Evolutionary conservation across 1,140 invertebrate genomes (phyloP), one percentile per base, ranked within the genome.

Genomic region (Drosophila nebulosa): DNA sequence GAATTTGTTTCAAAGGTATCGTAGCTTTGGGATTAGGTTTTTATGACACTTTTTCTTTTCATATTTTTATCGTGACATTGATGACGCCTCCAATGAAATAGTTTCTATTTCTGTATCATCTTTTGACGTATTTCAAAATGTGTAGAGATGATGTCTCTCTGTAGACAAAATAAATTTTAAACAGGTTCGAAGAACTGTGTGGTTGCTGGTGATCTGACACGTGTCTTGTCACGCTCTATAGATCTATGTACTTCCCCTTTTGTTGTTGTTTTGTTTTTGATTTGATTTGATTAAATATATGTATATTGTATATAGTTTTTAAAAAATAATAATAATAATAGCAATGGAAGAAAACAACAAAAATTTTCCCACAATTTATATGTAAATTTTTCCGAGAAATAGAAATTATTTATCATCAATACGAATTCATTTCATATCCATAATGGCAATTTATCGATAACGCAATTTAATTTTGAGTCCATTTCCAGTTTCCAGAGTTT

Each of bases 361-460:
- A 35, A 66, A 72, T 18, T 68, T 85, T 85, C 80, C 76, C 79
- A 83, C 74, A 63, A 72, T 79, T 75, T 71, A 69, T 75, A 83
- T 83, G 79, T 71, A 75, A 83, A 83, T 75, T 67, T 16, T 51
- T 74, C 30, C 62, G 35, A 57, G 74, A 64, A 84, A 67, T 63
- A 75, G 69, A 84, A 68, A 42, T 21, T 14, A 21, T 46, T 46
- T 46, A 46, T 46, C 5, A 10, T n/a, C 6, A 46, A 46, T 46
- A 46, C 16, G 21, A 46, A 46, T 46, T 46, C 2, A 46, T 21
- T 46, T 18, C 14, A 42, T 18, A 18, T 4, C 39, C 39, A 18
- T 42, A 42, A 14, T 21, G 3, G 7, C 10, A 46, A 46, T 2
- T 21, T 46, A 46, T 46, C 16, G 39, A 46, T 46, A 46, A 18